Evolutionary conservation across 2,888 invertebrate species (phyloP), one percentile per base, ranked within the genome.

Genomic region (Bhutanitis thaidina): DNA sequence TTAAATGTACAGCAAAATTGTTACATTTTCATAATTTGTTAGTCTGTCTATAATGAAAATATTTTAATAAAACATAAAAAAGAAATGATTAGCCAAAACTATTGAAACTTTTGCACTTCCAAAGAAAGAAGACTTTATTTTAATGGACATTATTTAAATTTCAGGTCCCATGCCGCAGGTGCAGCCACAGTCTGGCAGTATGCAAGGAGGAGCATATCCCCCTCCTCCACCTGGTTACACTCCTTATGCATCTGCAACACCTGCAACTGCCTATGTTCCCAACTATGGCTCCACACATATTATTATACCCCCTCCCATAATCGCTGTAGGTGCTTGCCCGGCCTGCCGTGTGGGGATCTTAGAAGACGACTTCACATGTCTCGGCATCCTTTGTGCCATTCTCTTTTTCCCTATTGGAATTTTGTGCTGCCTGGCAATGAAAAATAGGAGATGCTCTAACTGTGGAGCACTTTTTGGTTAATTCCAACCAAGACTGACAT

Each of bases 381-480:
- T 95, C 38, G 97, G 97, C 50, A 90, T 97, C 10, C 84, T 94
- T 49, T 96, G 96, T 80, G 96, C 96, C 14, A 94, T 97, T 55
- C 83, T 95, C 27, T 96, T 95, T 80, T 97, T 97, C 71, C 97
- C 97, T 0, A 45, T 96, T 32, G 97, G 97, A 29, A 93, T 97
- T 55, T 80, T 97, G 7, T 97, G 96, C 74, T 97, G 97, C 74
- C 88, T 97, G 43, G 92, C 95, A 29, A 90, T 96, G 77, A 94
- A 94, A 68, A 95, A 96, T 69, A 93, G 94, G 65, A 92, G 95
- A 60, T 97, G 97, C 80, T 93, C 94, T 1, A 96, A 96, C 80
- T 97, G 97, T 69, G 96, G 96, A 12, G 96, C 96, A 1, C 92
- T 94, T 68, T 96, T 96, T 69, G 94, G 91, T 53, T 93, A 85